Evolutionary conservation across 2,888 invertebrate species (phyloP), one percentile per base, ranked within the genome.

Genomic region (Chalcosyrphus nemorum): DNA sequence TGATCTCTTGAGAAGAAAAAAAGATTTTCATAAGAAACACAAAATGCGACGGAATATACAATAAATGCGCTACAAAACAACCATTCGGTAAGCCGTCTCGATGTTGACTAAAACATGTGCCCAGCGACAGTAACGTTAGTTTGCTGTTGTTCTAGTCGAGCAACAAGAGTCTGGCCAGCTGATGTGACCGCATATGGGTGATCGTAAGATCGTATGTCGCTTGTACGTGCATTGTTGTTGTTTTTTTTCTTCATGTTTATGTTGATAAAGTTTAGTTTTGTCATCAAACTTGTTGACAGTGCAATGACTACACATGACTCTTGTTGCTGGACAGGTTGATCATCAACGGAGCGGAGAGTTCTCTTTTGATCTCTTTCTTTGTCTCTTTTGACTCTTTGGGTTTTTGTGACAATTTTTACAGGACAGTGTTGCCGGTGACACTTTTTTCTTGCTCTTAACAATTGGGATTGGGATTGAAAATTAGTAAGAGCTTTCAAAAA

Each of bases 51-150:
- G 41, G 15, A 68, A 52, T 11, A 24, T 27, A 56, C 27, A 35
- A 52, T 57, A 54, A 32, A 27, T 65, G 27, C 59, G 56, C 45
- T 38, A 71, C 35, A 68, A 17, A 21, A 82, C 54, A 82, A 38
- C 72, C 61, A 63, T 74, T 61, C 82, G 68, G 56, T 17, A 72
- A 63, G 82, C 78, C 82, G 82, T 82, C 78, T 82, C 78, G 78
- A 78, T 82, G 82, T 82, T 68, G 78, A 82, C 82, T 82, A 78
- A 82, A 74, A 41, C 63, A 74, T 82, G 78, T 72, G 38, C 47
- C 66, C 54, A 72, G 50, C 19, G 54, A 68, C 54, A 54, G 59
- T 74, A 81, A 78, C 72, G 59, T 68, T 72, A 72, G 77, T 74
- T 77, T 61, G 61, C 52, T 57, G 65, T 56, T 43, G 2, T 35